Percentiles rank a stretch among this genome's conserved stretches.
Conservation (phyloP, 2,113 vertebrate genomes). For the Elaphurus davidianus region DNA sequence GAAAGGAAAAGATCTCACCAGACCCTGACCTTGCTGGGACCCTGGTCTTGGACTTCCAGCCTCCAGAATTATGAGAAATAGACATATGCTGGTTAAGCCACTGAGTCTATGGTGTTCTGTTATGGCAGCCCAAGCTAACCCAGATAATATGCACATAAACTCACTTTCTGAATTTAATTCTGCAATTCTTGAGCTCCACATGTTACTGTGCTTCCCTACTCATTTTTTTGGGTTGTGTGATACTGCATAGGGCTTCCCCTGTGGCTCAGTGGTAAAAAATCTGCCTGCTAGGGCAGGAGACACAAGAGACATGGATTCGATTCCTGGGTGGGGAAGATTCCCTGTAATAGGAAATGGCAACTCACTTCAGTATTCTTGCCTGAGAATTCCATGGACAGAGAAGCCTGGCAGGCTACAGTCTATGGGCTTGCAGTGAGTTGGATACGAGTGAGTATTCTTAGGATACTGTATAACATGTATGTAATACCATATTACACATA, state of each 20-base stretch:
- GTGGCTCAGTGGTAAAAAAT: not conserved
- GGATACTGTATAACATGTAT: not conserved
- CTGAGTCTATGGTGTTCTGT: not conserved
- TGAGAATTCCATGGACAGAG: not conserved
- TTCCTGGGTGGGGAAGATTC: not conserved
- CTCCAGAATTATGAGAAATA: not conserved
- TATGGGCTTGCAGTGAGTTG: not conserved
- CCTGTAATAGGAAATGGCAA: not conserved
- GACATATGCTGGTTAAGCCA: not conserved
- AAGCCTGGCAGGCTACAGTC: not conserved
- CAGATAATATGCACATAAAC: accelerated
- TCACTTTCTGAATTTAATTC: not conserved
- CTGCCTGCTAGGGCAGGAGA: not conserved
- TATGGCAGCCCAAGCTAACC: accelerated
- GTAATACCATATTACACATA: accelerated
- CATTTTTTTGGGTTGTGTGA: not conserved
- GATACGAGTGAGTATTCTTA: not conserved
- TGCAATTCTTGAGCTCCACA: not conserved
- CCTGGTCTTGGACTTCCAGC: not conserved
- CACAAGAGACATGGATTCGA: not conserved
- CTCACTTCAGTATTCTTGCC: not conserved
- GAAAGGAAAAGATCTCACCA: not conserved
- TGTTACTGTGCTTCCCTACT: not conserved
- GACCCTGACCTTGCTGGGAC: no score
- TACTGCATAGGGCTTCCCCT: not conserved